Evolutionary conservation across 1,140 invertebrate species (phyloP), one percentile per base, ranked within the genome.

Genomic region (Manduca sexta): DNA sequence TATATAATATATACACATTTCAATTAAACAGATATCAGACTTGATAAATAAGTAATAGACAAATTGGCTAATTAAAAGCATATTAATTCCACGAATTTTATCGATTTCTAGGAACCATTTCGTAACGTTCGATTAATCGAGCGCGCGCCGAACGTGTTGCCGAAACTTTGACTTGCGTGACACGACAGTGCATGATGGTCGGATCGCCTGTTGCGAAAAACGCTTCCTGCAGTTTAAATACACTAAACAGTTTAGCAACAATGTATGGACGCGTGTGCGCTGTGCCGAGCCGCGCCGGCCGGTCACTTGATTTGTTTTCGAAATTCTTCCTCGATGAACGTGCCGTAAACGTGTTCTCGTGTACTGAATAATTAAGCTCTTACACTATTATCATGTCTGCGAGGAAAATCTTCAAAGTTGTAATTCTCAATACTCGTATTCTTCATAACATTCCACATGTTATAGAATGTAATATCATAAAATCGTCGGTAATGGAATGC

Each of bases 121-220:
- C 40, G 48, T 56, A 47, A 51, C 47, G n/a, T 17, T 46, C 18
- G 37, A 42, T 45, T 52, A 46, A 43, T 48, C 41, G 8, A 14
- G 12, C 30, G 14, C 39, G 33, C 31, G 45, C 49, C 21, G 47
- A 51, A 54, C 21, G 21, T 48, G 39, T 52, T 62, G 45, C 53
- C 55, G 26, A 59, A 66, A 62, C 51, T 45, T 54, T 40, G 40
- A 52, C 41, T 63, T 52, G 64, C 60, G 60, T 63, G 64, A 67
- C 60, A 67, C 50, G 53, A 40, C 45, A 11, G 39, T 44, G 52
- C 43, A 40, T 35, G 50, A 49, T 39, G 21, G 46, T 55, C 37
- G 49, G 54, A 53, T 52, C 49, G 45, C 46, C 45, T 31, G 40
- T 54, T 60, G 46, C 57, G 52, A 48, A 51, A 49, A 55, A 30